A percentile compares a stretch with the other conserved stretches of the same genome.
Conservation (phyloP, 2,888 invertebrate species). For the Agrotis puta region DNA sequence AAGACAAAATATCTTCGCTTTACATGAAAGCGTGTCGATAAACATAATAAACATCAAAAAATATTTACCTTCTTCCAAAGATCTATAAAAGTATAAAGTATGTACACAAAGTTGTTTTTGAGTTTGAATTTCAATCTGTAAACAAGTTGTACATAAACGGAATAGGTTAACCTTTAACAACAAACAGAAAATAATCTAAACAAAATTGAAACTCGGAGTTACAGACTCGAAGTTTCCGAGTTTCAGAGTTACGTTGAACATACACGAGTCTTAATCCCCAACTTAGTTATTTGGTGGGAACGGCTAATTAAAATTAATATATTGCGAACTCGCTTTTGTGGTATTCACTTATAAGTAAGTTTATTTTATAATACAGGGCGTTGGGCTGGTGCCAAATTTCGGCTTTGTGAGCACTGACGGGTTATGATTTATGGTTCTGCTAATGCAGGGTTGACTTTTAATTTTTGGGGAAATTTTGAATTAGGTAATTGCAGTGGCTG, state of each 20-base stretch:
- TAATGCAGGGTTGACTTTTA: slow-evolving; percentile 54
- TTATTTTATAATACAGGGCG: slow-evolving; percentile 60
- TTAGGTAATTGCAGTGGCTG: slow-evolving; percentile 15
- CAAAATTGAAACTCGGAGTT: slow-evolving; percentile 55
- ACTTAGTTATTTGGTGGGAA: slow-evolving; percentile 67
- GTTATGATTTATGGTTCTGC: slow-evolving; percentile 57
- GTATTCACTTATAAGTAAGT: slow-evolving; percentile 63
- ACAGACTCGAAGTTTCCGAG: slow-evolving; percentile 49
- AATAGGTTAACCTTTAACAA: slow-evolving; percentile 64
- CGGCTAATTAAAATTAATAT: slow-evolving; percentile 79
- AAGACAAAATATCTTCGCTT: slow-evolving; percentile 9
- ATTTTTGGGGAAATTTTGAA: slow-evolving; percentile 42
- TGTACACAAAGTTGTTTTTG: slow-evolving; percentile 57
- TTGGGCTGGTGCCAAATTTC: slow-evolving; percentile 55
- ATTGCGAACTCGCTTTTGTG: slow-evolving; percentile 63
- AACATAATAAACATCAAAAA: slow-evolving; percentile 42
- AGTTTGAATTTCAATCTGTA: slow-evolving; percentile 59
- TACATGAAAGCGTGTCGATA: slow-evolving; percentile 14
- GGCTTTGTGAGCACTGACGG: slow-evolving; percentile 60
- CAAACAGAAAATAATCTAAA: slow-evolving; percentile 64
- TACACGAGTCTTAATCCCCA: slow-evolving; percentile 67
- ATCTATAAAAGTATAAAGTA: slow-evolving; percentile 47
- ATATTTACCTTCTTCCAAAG: slow-evolving; percentile 52
- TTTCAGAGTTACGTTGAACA: slow-evolving; percentile 57
- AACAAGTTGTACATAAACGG: slow-evolving; percentile 60